phyloP scores from a whole-genome alignment of 2,888 invertebrate species.

The Cecidostiba fungosa region DNA sequence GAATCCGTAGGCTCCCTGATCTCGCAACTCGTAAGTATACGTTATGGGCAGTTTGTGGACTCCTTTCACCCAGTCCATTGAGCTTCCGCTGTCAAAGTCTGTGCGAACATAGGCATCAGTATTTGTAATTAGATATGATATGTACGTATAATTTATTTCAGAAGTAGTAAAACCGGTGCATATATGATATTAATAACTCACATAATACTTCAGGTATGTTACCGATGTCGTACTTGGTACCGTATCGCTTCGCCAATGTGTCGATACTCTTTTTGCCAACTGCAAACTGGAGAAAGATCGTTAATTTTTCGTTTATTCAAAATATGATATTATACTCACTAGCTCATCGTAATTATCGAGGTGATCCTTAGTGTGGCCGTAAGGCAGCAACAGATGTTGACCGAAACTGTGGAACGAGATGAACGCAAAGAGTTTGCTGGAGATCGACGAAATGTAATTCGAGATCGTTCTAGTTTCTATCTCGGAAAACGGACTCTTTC shows the following conservation, averaged over 20 bases:
- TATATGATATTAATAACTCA: too few species aligned
- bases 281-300: neutral
- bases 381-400: constrained; percentile 86
- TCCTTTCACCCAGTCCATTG: constrained; percentile 89
- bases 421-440: constrained; percentile 83
- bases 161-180: neutral
- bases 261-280: neutral
- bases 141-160: neutral
- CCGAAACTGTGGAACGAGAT: constrained; percentile 88
- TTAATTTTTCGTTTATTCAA: neutral
- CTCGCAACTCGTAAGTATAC: constrained; percentile 87
- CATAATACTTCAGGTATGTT: constrained; percentile 81
- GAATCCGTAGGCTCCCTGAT: constrained; percentile 85
- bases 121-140: constrained; percentile 4
- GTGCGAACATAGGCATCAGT: neutral
- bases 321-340: neutral
- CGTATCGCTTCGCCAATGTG: constrained; percentile 81
- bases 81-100: constrained; percentile 85
- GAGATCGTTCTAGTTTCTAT: constrained; percentile 83
- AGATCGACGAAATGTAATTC: constrained; percentile 80
- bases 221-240: constrained; percentile 83
- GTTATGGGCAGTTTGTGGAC: constrained; percentile 84
- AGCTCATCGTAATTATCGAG: constrained; percentile 51
- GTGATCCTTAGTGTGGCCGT: constrained; percentile 84
- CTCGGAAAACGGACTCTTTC: constrained; percentile 87